Conservation (phyloP, 2,113 vertebrate species). For the Panthera leo region DNA sequence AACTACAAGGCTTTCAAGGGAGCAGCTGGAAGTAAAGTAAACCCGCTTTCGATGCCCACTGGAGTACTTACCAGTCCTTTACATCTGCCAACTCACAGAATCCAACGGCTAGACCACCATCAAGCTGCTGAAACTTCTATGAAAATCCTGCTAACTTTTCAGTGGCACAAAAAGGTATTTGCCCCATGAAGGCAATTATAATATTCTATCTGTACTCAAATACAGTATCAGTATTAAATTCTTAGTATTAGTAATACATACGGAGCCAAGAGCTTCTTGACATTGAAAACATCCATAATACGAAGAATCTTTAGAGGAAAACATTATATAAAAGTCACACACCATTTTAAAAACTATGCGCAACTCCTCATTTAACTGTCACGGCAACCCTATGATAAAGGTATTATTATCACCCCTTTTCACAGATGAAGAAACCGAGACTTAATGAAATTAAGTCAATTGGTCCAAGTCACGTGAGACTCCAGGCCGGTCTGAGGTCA, state of each 20-base stretch:
- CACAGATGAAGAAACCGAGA: constrained; percentile 29
- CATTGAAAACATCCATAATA: neutral
- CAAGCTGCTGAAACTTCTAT: neutral
- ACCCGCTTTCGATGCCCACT: neutral
- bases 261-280: constrained; percentile 26
- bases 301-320: constrained; percentile 30
- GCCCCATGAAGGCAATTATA: neutral
- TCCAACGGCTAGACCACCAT: neutral
- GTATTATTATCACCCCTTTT: neutral
- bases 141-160: neutral
- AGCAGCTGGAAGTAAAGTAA: neutral
- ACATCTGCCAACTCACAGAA: neutral
- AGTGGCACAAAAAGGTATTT: constrained; percentile 25
- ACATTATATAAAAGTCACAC: neutral
- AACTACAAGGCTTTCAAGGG: neutral
- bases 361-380: neutral
- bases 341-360: neutral
- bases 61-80: neutral
- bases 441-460: neutral
- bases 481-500: neutral
- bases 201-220: neutral
- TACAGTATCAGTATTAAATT: neutral
- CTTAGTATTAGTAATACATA: constrained; percentile 41
- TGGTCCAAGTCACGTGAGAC: neutral
- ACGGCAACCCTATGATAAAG: neutral